Evolutionary conservation across 1,140 invertebrate genomes (phyloP).

Genomic region (Danaus plexippus): DNA sequence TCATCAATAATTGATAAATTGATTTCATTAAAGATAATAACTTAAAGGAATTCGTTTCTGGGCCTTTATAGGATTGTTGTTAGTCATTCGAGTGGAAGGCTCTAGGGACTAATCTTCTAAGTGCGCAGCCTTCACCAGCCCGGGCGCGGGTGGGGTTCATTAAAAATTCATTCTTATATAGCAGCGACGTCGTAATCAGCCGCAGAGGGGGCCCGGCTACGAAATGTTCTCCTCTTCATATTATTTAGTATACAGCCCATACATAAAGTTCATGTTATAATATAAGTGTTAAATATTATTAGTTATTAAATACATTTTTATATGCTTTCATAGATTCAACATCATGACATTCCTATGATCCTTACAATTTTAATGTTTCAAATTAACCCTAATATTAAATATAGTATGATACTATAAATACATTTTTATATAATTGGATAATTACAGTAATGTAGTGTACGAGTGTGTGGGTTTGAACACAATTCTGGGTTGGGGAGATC

Average conservation of each 20-base stretch:
- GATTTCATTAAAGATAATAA: constrained; percentile 14
- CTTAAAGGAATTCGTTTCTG: constrained; percentile 28
- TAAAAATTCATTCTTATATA: constrained; percentile 71
- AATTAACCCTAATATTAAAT: constrained; percentile 3
- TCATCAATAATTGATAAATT: constrained; percentile 7
- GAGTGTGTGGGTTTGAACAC: constrained; percentile 49
- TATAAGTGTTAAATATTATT: not conserved
- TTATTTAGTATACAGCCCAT: constrained; percentile 40
- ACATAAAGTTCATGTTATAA: constrained; percentile 20
- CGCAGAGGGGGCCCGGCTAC: constrained; percentile 34
- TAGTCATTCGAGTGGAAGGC: constrained; percentile 48
- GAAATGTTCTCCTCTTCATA: constrained; percentile 41
- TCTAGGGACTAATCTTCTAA: constrained; percentile 68
- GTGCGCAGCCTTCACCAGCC: constrained; percentile 52
- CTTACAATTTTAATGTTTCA: too few relatives aligned
- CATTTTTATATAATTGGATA: constrained; percentile 46
- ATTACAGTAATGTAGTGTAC: constrained; percentile 61
- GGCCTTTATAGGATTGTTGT: constrained; percentile 36
- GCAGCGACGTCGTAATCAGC: constrained; percentile 53
- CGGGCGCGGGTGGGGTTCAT: constrained; percentile 43
- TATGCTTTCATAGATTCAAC: too few relatives aligned
- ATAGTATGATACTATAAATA: constrained; percentile 5
- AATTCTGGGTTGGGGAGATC: constrained; percentile 33
- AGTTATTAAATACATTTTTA: too few relatives aligned
- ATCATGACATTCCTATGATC: too few relatives aligned